phyloP scores from a whole-genome alignment of 1,140 invertebrate genomes.

The Calliphora vicina region DNA sequence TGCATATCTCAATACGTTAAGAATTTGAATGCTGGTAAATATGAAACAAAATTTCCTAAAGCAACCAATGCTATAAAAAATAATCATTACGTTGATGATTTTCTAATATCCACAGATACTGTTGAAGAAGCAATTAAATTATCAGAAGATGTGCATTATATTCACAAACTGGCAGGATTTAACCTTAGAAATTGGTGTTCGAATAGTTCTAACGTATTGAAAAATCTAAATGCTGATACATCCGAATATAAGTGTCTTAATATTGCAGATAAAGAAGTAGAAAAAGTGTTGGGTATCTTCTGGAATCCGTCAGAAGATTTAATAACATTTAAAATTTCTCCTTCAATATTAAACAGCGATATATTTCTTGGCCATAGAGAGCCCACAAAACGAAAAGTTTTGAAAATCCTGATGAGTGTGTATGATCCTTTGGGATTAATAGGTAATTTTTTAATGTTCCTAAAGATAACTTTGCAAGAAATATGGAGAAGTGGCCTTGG shows the following conservation, averaged over 20 bases:
- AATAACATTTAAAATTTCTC: neutral
- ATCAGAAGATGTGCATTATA: slow-evolving; percentile 5
- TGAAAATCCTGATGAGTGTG: neutral
- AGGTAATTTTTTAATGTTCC: neutral
- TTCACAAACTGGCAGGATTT: slow-evolving; percentile 10
- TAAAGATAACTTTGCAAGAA: slow-evolving; percentile 43
- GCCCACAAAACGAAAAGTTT: neutral
- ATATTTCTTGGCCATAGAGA: neutral
- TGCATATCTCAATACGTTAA: slow-evolving; percentile 53
- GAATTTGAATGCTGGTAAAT: slow-evolving; percentile 51
- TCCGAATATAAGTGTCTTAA: neutral
- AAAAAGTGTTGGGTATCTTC: neutral
- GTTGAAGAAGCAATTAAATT: slow-evolving; percentile 43
- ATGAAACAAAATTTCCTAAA: slow-evolving; percentile 36
- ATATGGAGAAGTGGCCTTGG: neutral
- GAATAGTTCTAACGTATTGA: neutral
- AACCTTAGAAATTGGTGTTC: neutral
- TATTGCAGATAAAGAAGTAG: neutral
- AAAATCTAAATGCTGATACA: no score
- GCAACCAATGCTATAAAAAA: slow-evolving; percentile 47
- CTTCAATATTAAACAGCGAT: no score
- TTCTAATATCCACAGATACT: slow-evolving; percentile 48
- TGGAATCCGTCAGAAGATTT: neutral
- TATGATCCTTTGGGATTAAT: neutral
- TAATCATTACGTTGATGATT: slow-evolving; percentile 61